Conservation (phyloP, 2,797 vertebrate genomes). For the Karalla daura region DNA sequence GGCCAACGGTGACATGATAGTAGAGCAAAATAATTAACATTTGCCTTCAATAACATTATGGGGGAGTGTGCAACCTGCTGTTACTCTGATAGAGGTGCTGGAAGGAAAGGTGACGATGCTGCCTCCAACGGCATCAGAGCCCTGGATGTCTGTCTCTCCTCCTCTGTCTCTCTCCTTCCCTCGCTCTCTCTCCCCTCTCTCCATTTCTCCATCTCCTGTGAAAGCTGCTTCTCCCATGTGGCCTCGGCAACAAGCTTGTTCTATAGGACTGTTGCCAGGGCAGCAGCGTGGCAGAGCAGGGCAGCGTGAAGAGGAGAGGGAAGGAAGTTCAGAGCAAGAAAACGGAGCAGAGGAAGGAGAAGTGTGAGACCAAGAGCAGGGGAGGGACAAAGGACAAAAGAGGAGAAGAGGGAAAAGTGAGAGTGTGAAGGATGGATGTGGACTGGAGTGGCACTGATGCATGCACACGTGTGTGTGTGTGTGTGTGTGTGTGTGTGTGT, state of each 20-base stretch:
- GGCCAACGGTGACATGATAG: neutral
- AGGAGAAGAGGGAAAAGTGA: neutral
- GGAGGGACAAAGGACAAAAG: neutral
- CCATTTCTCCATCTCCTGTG: slow-evolving; percentile 23
- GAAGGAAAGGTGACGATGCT: slow-evolving; percentile 28
- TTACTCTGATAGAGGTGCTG: neutral
- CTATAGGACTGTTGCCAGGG: slow-evolving; percentile 76
- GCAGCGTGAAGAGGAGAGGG: slow-evolving; percentile 33
- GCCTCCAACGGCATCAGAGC: neutral
- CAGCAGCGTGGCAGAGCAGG: slow-evolving; percentile 65
- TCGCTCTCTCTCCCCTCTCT: slow-evolving; percentile 17
- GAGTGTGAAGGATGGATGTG: neutral
- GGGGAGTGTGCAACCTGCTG: neutral
- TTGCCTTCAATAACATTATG: neutral
- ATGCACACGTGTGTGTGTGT: no score
- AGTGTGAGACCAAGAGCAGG: neutral
- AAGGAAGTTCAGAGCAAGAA: slow-evolving; percentile 37
- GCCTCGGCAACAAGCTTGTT: slow-evolving; percentile 76
- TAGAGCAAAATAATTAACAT: slow-evolving; percentile 6
- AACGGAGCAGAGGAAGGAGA: neutral
- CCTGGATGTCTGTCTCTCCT: slow-evolving; percentile 26
- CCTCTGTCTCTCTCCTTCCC: slow-evolving; percentile 8
- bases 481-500: no score
- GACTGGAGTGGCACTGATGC: no score
- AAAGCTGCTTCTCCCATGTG: slow-evolving; percentile 63